Evolutionary conservation across 2,888 invertebrate species (phyloP), one percentile per base, ranked within the genome.

Genomic region (Oxyteleia sp.): DNA sequence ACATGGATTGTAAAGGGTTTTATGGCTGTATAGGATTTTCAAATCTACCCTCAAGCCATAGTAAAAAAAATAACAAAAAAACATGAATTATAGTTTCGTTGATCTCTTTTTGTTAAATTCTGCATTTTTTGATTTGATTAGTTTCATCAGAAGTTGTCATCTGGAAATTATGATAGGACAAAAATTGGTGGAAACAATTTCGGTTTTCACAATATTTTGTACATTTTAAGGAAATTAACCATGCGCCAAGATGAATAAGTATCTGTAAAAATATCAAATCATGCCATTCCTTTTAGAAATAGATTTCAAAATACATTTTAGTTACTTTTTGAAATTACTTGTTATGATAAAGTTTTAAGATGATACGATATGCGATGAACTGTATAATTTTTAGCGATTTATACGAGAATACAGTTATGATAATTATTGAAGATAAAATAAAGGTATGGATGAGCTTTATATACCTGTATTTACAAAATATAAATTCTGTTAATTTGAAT

Each of bases 241-340:
- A 84, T 84, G 84, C 82, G 49, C 38, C 75, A 82, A 82, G 63
- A 76, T 80, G 35, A 80, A 84, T 75, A 81, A 76, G 18, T 84
- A 75, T 78, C 41, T 72, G 72, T 76, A 76, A 63, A 75, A 76
- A 68, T 81, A 79, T 82, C 49, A 75, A 85, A 64, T 74, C 86
- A 85, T 86, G 86, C 85, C 72, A 80, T 61, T 84, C 78, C 69
- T 66, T 71, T 68, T 26, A 68, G 55, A 69, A 57, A 69, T 57
- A 63, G 55, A 38, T 45, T 79, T 38, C 45, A 53, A 63, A 45
- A 72, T 49, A 63, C 2, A 1, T 47, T 47, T 61, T 20, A 47
- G 20, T 63, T 43, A 26, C 29, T 61, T 11, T 10, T 61, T 18
- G 7, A 5, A 45, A 45, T 45, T 45, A 45, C 15, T 45, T 18